Evolutionary conservation across 2,888 invertebrate genomes (phyloP), one percentile per base, ranked within the genome.

Genomic region (Gandaritis pyraliata): DNA sequence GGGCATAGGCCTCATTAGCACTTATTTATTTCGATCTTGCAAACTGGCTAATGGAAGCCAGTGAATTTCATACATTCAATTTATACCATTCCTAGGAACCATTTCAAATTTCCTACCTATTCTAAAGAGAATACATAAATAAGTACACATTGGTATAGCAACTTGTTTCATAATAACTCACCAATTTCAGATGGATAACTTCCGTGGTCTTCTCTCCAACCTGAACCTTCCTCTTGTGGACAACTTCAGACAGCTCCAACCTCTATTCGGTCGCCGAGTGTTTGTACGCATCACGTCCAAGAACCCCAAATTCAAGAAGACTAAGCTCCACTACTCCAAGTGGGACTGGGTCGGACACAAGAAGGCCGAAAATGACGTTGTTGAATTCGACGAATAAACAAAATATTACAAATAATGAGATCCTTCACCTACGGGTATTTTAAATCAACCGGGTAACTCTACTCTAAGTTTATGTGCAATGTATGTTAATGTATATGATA

Each of bases 161-260:
- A 15, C 13, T 15, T 11, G 5, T 46, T 71, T 68, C 15, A 46
- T 23, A 39, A 7, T 16, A 46, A 57, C 10, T 68, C 23, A 64
- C 68, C 67, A 39, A 38, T 54, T 63, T 46, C 83, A 95, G 94
- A 93, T 95, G 92, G 93, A 93, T 72, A 93, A 93, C 80, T 95
- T 95, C 86, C 91, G 95, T 61, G 93, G 93, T 39, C 90, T 96
- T 47, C 94, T 94, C 15, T 94, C 94, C 71, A 94, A 94, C 69
- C 89, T 94, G 73, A 94, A 94, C 75, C 90, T 94, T 23, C 89
- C 91, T n/a, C 88, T 96, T 6, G 95, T 94, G 8, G 95, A 96
- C 84, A 96, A 96, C 90, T 96, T 93, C 83, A 93, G 96, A 63
- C 90, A 90, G 68, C 82, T 95, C 6, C 96, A 96, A 75, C 93